A percentile compares a stretch with the other conserved stretches of the same genome.
Evolutionary conservation across 2,113 vertebrate species (phyloP).

Genomic region (Elanus axillaris): DNA sequence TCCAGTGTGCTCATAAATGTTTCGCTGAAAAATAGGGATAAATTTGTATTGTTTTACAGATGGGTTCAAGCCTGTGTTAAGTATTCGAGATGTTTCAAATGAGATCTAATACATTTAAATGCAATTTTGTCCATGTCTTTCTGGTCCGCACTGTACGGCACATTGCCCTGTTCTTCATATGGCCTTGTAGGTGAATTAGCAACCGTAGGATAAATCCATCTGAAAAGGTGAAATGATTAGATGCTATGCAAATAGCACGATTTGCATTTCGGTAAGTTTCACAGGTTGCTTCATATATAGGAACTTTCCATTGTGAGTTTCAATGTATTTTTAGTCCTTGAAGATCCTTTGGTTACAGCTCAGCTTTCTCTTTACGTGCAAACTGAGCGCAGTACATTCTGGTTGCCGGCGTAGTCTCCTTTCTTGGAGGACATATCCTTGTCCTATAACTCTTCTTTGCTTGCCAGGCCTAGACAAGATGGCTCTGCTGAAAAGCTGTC

Average conservation of each 20-base stretch:
- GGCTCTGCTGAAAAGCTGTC: slow-evolving; percentile 30
- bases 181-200: background rate
- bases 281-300: background rate
- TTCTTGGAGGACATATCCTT: background rate
- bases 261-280: background rate
- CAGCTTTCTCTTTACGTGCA: slow-evolving; percentile 11
- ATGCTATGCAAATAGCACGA: background rate
- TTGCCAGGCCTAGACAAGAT: background rate
- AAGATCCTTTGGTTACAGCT: slow-evolving; percentile 15
- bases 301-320: background rate
- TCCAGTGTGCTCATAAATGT: background rate
- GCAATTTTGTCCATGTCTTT: background rate
- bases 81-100: slow-evolving; percentile 19
- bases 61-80: background rate
- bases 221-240: background rate
- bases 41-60: background rate
- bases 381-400: background rate
- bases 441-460: background rate
- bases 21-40: background rate
- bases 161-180: background rate
- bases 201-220: background rate
- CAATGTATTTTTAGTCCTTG: background rate
- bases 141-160: background rate
- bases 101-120: background rate
- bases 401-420: background rate